Evolutionary conservation across 2,888 invertebrate genomes (phyloP).

Genomic region (Carterocephalus palaemon): DNA sequence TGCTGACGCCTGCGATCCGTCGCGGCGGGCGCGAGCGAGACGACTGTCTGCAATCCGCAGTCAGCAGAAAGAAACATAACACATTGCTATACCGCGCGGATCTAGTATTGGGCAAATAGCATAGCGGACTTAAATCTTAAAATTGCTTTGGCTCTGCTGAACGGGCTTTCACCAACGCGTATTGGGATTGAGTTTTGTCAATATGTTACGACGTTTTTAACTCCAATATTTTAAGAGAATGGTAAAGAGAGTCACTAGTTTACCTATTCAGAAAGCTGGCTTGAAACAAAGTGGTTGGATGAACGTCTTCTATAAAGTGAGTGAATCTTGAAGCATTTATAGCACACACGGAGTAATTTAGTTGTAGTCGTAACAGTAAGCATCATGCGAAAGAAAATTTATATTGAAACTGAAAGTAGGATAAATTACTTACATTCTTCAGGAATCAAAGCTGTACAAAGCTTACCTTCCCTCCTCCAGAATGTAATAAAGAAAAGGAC

Average conservation of each 20-base stretch:
- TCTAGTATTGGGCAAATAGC: slow-evolving; percentile 20
- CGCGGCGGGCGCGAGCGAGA: slow-evolving; percentile 61
- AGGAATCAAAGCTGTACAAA: slow-evolving; percentile 35
- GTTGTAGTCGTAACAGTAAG: too few species aligned
- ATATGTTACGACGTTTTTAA: too few species aligned
- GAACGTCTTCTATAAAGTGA: too few species aligned
- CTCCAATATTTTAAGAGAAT: too few species aligned
- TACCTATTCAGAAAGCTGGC: too few species aligned
- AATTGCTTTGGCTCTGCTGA: slow-evolving; percentile 11
- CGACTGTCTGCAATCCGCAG: slow-evolving; percentile 69
- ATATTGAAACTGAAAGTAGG: background rate
- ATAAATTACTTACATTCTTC: slow-evolving; percentile 26
- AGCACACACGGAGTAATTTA: too few species aligned
- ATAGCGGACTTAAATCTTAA: slow-evolving; percentile 7
- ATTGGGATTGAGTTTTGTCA: too few species aligned
- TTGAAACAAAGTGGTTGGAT: too few species aligned
- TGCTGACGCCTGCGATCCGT: slow-evolving; percentile 71
- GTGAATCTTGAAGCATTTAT: too few species aligned
- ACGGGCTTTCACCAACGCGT: too few species aligned
- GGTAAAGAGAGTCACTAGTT: too few species aligned
- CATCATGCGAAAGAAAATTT: too few species aligned
- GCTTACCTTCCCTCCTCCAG: slow-evolving; percentile 46
- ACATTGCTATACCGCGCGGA: slow-evolving; percentile 27
- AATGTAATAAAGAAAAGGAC: slow-evolving; percentile 71
- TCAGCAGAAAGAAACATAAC: slow-evolving; percentile 74